Conservation (phyloP, 2,888 invertebrate species). For the Caenorhabditis becei region DNA sequence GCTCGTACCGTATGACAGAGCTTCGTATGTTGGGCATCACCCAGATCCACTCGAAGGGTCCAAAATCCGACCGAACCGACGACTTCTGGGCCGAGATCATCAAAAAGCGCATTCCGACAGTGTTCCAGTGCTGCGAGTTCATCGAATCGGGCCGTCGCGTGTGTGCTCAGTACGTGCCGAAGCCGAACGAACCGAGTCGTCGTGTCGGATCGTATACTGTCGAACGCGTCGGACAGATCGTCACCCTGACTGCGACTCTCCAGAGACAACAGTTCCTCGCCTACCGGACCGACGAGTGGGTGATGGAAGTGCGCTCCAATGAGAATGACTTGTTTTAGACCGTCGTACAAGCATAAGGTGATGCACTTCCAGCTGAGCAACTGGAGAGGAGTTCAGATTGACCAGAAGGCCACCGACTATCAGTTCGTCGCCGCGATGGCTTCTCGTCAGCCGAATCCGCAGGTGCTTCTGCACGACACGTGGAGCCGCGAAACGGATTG, state of each 20-base stretch:
- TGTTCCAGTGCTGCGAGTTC: conserved; percentile 11
- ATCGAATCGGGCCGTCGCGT: neutral
- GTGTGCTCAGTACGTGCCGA: conserved; percentile 25
- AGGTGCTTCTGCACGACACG: conserved; percentile 12
- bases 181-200: no score
- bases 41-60: neutral
- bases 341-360: conserved; percentile 23
- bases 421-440: neutral
- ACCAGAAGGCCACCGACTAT: neutral
- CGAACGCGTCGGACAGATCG: conserved; percentile 18
- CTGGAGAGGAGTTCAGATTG: no score
- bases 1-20: neutral
- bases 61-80: conserved; percentile 9
- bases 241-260: conserved; percentile 18
- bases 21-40: conserved; percentile 10
- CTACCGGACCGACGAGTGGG: conserved; percentile 16
- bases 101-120: conserved; percentile 38
- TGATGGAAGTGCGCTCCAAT: no score
- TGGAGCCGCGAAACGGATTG: neutral
- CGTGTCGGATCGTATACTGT: conserved; percentile 16
- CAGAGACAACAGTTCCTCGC: conserved; percentile 23
- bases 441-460: conserved; percentile 38
- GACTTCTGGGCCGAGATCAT: conserved; percentile 35
- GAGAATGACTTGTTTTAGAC: no score
- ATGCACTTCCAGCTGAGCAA: conserved; percentile 26